Percentiles rank a stretch among this genome's conserved stretches.
These are phyloP conservation scores for Ellobius talpinus DNA, from an alignment of 2,113 vertebrate genomes.

Conservation along the genomic window DNA sequence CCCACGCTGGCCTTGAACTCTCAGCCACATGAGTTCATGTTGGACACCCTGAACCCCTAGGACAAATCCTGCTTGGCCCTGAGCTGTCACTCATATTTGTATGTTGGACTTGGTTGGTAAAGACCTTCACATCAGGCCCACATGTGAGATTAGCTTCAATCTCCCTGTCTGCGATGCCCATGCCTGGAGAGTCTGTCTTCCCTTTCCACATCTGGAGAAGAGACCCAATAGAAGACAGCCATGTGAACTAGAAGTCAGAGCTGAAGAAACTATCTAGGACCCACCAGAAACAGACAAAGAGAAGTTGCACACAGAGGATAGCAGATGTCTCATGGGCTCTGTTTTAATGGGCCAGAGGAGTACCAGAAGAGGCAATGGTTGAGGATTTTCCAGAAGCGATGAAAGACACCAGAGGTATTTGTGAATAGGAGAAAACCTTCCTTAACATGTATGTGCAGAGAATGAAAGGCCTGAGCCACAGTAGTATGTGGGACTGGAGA, in stretches of 20 bases:
- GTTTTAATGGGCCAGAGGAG: neutral
- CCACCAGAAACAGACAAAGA: neutral
- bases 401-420: neutral
- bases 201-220: neutral
- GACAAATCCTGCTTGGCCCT: neutral
- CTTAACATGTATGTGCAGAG: no score
- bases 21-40: neutral
- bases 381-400: neutral
- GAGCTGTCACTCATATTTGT: neutral
- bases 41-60: neutral
- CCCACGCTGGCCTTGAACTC: neutral
- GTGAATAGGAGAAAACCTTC: neutral
- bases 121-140: neutral
- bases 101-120: neutral
- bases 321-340: neutral
- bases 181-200: neutral
- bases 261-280: neutral
- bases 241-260: neutral
- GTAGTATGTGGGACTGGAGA: neutral
- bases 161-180: neutral
- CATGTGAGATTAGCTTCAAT: neutral
- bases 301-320: neutral
- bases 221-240: neutral
- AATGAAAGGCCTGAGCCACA: neutral
- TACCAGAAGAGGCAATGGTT: neutral